Evolutionary conservation across 2,113 vertebrate genomes (phyloP).

Genomic region (Myanophis thanlyinensis): DNA sequence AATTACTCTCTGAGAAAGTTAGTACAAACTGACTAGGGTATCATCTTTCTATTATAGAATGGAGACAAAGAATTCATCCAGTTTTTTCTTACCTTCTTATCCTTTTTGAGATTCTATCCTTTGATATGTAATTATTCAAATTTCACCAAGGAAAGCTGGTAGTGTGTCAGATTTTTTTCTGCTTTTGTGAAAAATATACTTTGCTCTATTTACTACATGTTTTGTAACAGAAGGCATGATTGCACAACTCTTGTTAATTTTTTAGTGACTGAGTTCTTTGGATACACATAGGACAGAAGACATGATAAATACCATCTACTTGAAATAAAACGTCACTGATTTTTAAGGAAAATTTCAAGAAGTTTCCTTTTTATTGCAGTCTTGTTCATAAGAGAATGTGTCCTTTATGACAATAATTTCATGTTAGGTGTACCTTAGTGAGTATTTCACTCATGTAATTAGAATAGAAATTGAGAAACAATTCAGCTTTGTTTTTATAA

Average conservation of each 20-base stretch:
- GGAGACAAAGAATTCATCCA: background rate
- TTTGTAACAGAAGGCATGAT: conserved; percentile 9
- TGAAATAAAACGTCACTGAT: background rate
- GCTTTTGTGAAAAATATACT: background rate
- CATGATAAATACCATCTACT: background rate
- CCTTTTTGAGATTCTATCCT: background rate
- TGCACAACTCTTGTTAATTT: background rate
- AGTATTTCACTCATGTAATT: background rate
- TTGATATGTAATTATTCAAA: background rate
- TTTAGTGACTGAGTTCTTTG: conserved; percentile 7
- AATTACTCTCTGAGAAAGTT: background rate
- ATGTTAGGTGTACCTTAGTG: background rate
- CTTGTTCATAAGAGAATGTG: background rate
- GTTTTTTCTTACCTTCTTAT: background rate
- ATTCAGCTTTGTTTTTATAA: background rate
- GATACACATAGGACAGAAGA: background rate
- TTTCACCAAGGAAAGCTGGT: background rate
- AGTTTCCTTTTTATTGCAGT: background rate
- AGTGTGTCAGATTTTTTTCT: background rate
- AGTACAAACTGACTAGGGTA: background rate
- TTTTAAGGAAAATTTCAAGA: background rate
- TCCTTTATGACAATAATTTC: background rate
- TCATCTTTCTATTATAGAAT: background rate
- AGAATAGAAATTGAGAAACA: background rate
- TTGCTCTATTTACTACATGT: background rate